Evolutionary conservation across 2,113 vertebrate species (phyloP).

Genomic region (Ranitomeya variabilis): DNA sequence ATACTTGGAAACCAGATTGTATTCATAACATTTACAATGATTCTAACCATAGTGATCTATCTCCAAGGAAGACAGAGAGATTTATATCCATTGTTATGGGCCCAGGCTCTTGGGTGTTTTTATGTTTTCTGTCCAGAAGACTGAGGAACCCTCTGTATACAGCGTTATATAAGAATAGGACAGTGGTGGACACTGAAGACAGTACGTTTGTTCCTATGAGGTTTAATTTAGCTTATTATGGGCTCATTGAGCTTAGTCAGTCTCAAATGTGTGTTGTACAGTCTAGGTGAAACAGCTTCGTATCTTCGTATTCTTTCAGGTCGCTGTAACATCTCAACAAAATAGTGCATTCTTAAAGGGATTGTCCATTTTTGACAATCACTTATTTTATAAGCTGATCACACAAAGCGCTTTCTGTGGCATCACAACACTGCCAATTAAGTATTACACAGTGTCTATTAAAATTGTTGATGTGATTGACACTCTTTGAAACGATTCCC

Average conservation of each 20-base stretch:
- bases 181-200: background rate
- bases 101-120: background rate
- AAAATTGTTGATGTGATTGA: background rate
- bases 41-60: background rate
- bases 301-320: background rate
- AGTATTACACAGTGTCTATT: background rate
- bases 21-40: slow-evolving; percentile 21
- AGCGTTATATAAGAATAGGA: background rate
- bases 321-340: background rate
- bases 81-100: background rate
- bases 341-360: background rate
- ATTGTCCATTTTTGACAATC: background rate
- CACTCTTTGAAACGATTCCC: too few relatives aligned
- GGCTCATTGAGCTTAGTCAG: background rate
- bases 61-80: background rate
- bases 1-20: slow-evolving; percentile 32
- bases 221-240: background rate
- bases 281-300: background rate
- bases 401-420: too few relatives aligned
- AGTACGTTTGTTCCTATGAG: background rate
- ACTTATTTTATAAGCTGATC: background rate
- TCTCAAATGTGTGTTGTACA: background rate
- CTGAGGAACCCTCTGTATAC: background rate
- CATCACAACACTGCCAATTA: too few relatives aligned
- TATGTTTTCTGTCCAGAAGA: background rate